Evolutionary conservation across 2,113 vertebrate genomes (phyloP).

Genomic region (rat (Rattus norvegicus)): DNA sequence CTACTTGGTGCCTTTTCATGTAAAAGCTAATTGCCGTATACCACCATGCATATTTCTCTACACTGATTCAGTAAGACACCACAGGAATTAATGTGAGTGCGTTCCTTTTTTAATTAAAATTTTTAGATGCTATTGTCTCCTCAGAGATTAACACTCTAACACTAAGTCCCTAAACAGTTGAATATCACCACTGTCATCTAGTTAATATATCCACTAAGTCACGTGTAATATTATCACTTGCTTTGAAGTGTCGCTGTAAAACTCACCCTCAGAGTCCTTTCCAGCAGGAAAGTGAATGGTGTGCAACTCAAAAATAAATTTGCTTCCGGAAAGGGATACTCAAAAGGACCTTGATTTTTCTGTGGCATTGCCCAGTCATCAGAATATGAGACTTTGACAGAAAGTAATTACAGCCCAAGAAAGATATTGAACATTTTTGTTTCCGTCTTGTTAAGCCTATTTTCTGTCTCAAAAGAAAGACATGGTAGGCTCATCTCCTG

Average conservation of each 20-base stretch:
- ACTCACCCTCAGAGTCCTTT: not conserved
- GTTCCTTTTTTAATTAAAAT: constrained; percentile 58
- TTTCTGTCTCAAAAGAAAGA: not conserved
- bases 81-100: accelerated
- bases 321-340: not conserved
- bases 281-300: not conserved
- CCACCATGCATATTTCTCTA: not conserved
- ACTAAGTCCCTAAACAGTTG: not conserved
- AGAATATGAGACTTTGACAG: not conserved
- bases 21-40: not conserved
- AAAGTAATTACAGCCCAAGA: not conserved
- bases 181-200: not conserved
- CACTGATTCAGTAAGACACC: not conserved
- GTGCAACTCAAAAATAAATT: not conserved
- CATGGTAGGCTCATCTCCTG: accelerated
- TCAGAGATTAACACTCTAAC: not conserved
- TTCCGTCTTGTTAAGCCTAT: not conserved
- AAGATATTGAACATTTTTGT: not conserved
- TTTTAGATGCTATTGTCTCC: not conserved
- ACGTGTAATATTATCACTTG: not conserved
- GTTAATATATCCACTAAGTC: not conserved
- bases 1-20: not conserved
- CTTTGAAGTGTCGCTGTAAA: constrained; percentile 44
- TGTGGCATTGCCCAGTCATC: not conserved
- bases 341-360: not conserved